phyloP scores from a whole-genome alignment of 2,888 invertebrate genomes.

The Seira musarum region DNA sequence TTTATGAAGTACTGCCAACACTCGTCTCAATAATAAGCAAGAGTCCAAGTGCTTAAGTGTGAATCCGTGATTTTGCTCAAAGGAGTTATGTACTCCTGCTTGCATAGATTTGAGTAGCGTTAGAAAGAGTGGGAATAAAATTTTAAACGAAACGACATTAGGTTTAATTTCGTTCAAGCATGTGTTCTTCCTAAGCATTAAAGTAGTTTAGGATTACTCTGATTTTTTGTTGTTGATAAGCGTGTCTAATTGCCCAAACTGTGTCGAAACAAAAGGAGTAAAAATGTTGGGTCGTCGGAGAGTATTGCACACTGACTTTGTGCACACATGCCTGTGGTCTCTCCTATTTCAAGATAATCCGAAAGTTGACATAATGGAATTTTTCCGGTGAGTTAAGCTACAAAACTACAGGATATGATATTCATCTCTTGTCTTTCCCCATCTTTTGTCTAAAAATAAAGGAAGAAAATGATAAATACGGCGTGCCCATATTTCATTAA shows the following conservation, averaged over 20 bases:
- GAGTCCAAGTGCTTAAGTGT: too few relatives aligned
- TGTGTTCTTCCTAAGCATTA: too few relatives aligned
- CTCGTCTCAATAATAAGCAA: too few relatives aligned
- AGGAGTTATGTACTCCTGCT: too few relatives aligned
- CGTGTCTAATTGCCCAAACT: constrained; percentile 45
- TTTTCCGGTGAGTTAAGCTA: constrained; percentile 26
- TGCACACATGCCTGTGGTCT: constrained; percentile 12
- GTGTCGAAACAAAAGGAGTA: constrained; percentile 52
- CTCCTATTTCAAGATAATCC: constrained; percentile 47
- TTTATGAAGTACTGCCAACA: too few relatives aligned
- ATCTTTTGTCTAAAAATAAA: constrained; percentile 20
- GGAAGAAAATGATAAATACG: constrained; percentile 33
- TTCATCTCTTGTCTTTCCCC: constrained; percentile 29
- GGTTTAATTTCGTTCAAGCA: too few relatives aligned
- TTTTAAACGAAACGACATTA: too few relatives aligned
- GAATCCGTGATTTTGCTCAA: too few relatives aligned
- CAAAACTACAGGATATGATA: background rate
- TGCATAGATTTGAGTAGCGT: too few relatives aligned
- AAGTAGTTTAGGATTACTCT: background rate
- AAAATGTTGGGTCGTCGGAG: too few relatives aligned
- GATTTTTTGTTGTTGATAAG: constrained; percentile 35
- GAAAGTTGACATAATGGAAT: constrained; percentile 52
- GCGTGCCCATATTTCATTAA: constrained; percentile 60
- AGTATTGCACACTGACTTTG: too few relatives aligned
- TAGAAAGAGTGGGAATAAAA: too few relatives aligned